Percentiles rank a stretch among this genome's conserved stretches.
These are phyloP conservation scores for Macaria liturata DNA, from an alignment of 2,888 invertebrate species.

Conservation along the genomic window DNA sequence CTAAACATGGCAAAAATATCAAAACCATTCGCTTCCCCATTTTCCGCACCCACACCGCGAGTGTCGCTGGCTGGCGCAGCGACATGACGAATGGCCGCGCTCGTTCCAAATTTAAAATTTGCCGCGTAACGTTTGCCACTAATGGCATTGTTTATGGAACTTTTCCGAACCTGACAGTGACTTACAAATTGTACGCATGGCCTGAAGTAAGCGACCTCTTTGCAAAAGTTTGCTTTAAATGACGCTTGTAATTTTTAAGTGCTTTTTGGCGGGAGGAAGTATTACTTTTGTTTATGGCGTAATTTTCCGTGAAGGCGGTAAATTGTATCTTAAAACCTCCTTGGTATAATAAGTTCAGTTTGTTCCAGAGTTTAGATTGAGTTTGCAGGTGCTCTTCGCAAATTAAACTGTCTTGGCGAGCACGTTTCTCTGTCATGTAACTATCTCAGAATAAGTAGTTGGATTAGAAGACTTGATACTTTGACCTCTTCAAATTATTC, in stretches of 20 bases:
- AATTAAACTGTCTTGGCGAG: slow-evolving; percentile 41
- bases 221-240: slow-evolving; percentile 53
- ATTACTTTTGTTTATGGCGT: not conserved
- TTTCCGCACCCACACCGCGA: slow-evolving; percentile 43
- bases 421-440: slow-evolving; percentile 32
- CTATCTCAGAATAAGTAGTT: not conserved
- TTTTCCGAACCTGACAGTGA: slow-evolving; percentile 70
- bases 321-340: no score
- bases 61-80: slow-evolving; percentile 73
- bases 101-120: slow-evolving; percentile 81
- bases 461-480: slow-evolving; percentile 14
- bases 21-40: slow-evolving; percentile 36
- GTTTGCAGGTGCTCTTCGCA: slow-evolving; percentile 19
- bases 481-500: slow-evolving; percentile 19
- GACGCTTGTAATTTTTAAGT: slow-evolving; percentile 62
- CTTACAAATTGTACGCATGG: slow-evolving; percentile 67
- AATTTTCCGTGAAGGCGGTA: no score
- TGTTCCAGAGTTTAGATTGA: slow-evolving; percentile 1
- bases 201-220: slow-evolving; percentile 42
- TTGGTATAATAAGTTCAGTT: no score
- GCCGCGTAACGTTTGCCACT: slow-evolving; percentile 77
- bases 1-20: slow-evolving; percentile 47
- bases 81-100: slow-evolving; percentile 80
- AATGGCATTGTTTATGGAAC: slow-evolving; percentile 82
- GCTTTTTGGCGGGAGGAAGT: slow-evolving; percentile 26